Percentiles rank a stretch among this genome's conserved stretches.
These are phyloP conservation scores for Tympanuchus pallidicinctus DNA, from an alignment of 2,113 vertebrate species.

Conservation along the genomic window DNA sequence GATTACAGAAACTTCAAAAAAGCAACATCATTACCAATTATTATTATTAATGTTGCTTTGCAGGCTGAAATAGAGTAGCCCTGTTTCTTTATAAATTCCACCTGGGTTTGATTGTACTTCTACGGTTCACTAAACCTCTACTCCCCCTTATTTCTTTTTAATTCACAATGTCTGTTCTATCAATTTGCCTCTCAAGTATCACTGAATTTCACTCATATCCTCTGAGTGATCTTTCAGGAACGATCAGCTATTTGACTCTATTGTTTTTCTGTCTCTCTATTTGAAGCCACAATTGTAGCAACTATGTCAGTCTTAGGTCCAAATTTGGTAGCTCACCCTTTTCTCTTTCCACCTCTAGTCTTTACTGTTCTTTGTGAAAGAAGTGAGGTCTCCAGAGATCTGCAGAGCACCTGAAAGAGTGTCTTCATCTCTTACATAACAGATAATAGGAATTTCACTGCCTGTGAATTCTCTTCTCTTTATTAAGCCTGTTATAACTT, in stretches of 20 bases:
- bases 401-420: background rate
- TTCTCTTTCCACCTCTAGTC: background rate
- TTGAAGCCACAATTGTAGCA: slow-evolving; percentile 18
- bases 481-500: background rate
- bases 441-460: background rate
- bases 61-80: background rate
- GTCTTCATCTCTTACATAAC: background rate
- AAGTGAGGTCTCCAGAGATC: background rate
- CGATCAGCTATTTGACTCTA: background rate
- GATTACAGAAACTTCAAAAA: background rate
- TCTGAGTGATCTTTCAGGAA: background rate
- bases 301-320: background rate
- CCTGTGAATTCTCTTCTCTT: background rate
- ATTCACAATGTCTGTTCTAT: slow-evolving; percentile 34
- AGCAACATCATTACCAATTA: background rate
- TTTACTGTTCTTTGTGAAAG: background rate
- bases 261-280: background rate
- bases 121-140: background rate
- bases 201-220: slow-evolving; percentile 12
- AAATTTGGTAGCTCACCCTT: background rate
- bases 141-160: slow-evolving; percentile 24
- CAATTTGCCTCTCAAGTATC: slow-evolving; percentile 45
- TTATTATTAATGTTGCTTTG: slow-evolving; percentile 4
- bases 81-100: slow-evolving; percentile 29
- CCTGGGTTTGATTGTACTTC: background rate